Evolutionary conservation across 2,888 invertebrate genomes (phyloP), one percentile per base, ranked within the genome.

Genomic region (Apomyelois bistriatella): DNA sequence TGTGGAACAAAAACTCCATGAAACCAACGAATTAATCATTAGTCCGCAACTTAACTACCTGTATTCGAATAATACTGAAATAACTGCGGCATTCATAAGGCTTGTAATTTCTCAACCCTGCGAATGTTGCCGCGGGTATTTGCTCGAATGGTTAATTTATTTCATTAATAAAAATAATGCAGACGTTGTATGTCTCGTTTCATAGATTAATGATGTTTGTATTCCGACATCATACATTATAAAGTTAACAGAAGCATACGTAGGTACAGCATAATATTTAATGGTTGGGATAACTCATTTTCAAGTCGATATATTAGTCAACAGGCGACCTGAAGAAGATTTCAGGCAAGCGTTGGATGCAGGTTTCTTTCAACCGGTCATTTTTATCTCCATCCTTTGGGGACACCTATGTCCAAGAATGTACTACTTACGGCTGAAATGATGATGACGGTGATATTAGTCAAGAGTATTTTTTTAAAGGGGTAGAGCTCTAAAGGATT

Each of bases 1-100:
- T 86, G 81, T 82, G 76, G 66, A 80, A 87, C 85, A 85, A 86
- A 86, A 87, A 80, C 77, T 80, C 74, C 81, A 81, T 82, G 82
- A 79, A 84, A 79, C 76, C 76, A 73, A 75, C 78, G 76, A 82
- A 86, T 87, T 83, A 87, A 87, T 88, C 86, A 85, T 76, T 70
- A 64, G 62, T 62, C 66, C 62, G 62, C 71, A 65, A 65, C 73
- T 76, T 76, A 70, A 76, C 70, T 74, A 72, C 72, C 67, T 68
- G 70, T 74, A 72, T 69, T 74, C 68, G 70, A 79, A 74, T 76
- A 71, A 75, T 73, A 75, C 67, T 66, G 61, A 75, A 81, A 76
- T 76, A 72, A 74, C 69, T 72, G 68, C 69, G 65, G 65, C 72
- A 74, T 74, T 76, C 69, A 69, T 68, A 64, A 67, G 61, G 63